A percentile compares a stretch with the other conserved stretches of the same genome.
Evolutionary conservation across 2,888 invertebrate species (phyloP).

Genomic region (Barypeithes pellucidus): DNA sequence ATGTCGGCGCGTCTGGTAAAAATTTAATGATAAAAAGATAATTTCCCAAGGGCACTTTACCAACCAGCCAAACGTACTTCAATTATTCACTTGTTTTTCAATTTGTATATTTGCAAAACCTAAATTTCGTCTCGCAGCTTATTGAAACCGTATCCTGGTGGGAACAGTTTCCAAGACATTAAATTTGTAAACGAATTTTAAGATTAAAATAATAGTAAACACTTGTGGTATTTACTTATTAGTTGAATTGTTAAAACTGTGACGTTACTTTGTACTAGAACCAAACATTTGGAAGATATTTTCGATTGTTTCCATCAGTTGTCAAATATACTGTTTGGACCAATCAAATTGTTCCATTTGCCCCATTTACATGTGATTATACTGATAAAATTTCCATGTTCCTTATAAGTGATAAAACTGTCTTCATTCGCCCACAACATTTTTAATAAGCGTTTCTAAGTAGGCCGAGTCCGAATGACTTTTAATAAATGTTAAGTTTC

Average conservation of each 20-base stretch:
- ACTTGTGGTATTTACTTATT: background rate
- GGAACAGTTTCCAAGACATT: background rate
- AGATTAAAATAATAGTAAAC: background rate
- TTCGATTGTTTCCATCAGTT: too few relatives aligned
- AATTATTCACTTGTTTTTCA: slow-evolving; percentile 9
- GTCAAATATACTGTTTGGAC: too few relatives aligned
- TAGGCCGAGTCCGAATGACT: too few relatives aligned
- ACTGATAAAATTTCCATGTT: too few relatives aligned
- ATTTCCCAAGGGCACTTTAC: slow-evolving; percentile 11
- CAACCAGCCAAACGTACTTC: slow-evolving; percentile 8
- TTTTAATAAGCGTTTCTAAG: too few relatives aligned
- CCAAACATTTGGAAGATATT: too few relatives aligned
- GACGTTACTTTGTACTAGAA: too few relatives aligned
- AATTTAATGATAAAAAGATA: slow-evolving; percentile 1
- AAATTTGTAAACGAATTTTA: background rate
- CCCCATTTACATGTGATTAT: too few relatives aligned
- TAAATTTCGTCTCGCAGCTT: background rate
- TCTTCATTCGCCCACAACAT: too few relatives aligned
- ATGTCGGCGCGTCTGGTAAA: background rate
- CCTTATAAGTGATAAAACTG: too few relatives aligned
- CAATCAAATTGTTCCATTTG: too few relatives aligned
- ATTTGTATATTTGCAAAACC: background rate
- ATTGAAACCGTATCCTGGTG: background rate
- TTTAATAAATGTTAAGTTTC: too few relatives aligned
- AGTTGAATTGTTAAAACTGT: background rate